Conservation (phyloP, 1,140 invertebrate genomes). For the Ceratina calcarata region DNA sequence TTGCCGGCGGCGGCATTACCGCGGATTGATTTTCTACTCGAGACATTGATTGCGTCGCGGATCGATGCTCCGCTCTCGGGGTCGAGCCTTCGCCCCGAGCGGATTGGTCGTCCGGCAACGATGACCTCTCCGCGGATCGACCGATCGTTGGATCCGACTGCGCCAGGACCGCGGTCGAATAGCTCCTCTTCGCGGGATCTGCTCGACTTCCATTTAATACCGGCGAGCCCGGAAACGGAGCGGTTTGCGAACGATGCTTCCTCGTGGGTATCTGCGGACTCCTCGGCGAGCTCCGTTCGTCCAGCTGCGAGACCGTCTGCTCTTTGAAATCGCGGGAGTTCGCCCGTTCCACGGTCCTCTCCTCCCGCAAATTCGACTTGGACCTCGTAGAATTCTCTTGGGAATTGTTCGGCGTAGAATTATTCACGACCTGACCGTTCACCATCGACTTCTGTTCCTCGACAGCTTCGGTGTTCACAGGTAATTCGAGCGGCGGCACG, state of each 20-base stretch:
- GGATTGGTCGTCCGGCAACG: constrained; percentile 18
- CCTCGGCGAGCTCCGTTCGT: constrained; percentile 24
- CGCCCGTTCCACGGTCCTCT: not conserved
- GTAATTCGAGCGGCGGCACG: not conserved
- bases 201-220: constrained; percentile 52
- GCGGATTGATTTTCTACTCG: constrained; percentile 43
- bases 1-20: not conserved
- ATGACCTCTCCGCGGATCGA: constrained; percentile 26
- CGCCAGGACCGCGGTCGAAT: constrained; percentile 39
- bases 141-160: not conserved
- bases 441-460: not conserved
- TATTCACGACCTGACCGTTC: constrained; percentile 21
- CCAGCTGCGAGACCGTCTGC: not conserved
- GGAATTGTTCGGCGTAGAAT: not conserved
- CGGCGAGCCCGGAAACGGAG: constrained; percentile 59
- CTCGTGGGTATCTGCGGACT: constrained; percentile 70
- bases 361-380: not conserved
- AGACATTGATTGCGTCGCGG: constrained; percentile 42
- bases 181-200: constrained; percentile 51
- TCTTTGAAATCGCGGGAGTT: not conserved
- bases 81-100: constrained; percentile 21
- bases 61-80: constrained; percentile 30
- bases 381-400: constrained; percentile 8
- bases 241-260: constrained; percentile 68
- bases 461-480: not conserved